Evolutionary conservation across 2,888 invertebrate genomes (phyloP).

Genomic region (Psococerastis gibbosa): DNA sequence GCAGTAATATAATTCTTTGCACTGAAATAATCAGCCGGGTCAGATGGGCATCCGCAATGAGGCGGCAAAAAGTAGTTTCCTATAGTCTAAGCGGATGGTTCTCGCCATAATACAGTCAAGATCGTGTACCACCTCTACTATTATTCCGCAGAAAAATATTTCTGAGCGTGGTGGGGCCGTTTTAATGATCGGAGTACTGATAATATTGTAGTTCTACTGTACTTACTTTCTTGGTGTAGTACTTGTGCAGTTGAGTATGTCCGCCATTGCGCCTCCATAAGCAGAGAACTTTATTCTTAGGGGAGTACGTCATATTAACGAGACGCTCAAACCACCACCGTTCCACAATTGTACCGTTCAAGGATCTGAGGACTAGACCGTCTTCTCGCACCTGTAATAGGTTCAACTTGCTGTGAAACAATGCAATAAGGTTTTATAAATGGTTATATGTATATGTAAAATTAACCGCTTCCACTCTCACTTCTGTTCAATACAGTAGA

Average conservation of each 20-base stretch:
- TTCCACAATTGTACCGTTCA: constrained; percentile 71
- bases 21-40: constrained; percentile 60
- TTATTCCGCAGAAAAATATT: too few relatives aligned
- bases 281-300: constrained; percentile 92
- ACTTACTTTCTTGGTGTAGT: constrained; percentile 93
- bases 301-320: constrained; percentile 99
- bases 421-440: too few relatives aligned
- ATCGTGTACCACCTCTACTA: too few relatives aligned
- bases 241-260: constrained; percentile 91
- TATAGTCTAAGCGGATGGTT: too few relatives aligned
- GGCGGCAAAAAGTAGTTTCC: too few relatives aligned
- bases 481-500: too few relatives aligned
- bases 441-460: too few relatives aligned
- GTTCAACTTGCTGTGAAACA: too few relatives aligned
- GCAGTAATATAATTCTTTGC: constrained; percentile 93
- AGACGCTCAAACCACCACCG: constrained; percentile 99
- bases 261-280: constrained; percentile 91
- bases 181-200: not conserved
- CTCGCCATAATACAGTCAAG: too few relatives aligned
- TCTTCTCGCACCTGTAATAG: constrained; percentile 58
- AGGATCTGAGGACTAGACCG: constrained; percentile 56
- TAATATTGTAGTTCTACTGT: too few relatives aligned
- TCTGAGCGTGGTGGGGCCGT: not conserved
- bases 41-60: too few relatives aligned
- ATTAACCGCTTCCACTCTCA: too few relatives aligned